Evolutionary conservation across 2,797 vertebrate species (phyloP), one percentile per base, ranked within the genome.

Genomic region (Sarcoramphus papa): DNA sequence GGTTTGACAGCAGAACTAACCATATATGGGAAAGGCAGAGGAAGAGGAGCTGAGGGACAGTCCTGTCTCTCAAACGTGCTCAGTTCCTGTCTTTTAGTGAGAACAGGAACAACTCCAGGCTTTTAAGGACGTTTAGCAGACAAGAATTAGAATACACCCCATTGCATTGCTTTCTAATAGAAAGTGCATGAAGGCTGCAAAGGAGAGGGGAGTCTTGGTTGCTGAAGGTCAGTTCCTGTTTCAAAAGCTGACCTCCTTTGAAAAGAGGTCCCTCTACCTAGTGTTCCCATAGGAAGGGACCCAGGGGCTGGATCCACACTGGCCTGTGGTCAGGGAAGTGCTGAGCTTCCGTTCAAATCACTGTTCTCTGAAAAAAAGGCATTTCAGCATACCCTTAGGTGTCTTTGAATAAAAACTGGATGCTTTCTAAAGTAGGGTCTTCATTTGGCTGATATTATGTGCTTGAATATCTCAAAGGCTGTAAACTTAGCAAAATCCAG

Each of bases 181-280:
- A 91, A 81, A 85, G 41, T 48, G 40, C 53, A 41, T 1, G 28
- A 83, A 85, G 50, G 53, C 59, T 92, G 85, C 28, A 67, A 85
- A 96, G 73, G 43, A 92, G 50, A 75, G 47, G 64, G 41, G 69
- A 93, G 45, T 69, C 73, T 56, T 92, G 60, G 51, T 14, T 65
- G 79, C 69, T 79, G 92, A 92, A 95, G 85, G 82, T 82, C 69
- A 65, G 70, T 63, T 91, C 1, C 5, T 24, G 21, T 92, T 97
- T 96, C 84, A 94, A 93, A 96, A 82, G 77, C 80, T 96, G 85
- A 92, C 50, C 85, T 95, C 28, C 62, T 92, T 84, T 93, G 82
- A 78, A 96, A 81, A 70, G 68, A 63, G 51, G 79, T 67, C 28
- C 94, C 64, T 78, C 50, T 90, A 51, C 69, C 73, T 60, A 4